phyloP scores from a whole-genome alignment of 2,797 vertebrate genomes.

The Poeciliopsis presidionis region DNA sequence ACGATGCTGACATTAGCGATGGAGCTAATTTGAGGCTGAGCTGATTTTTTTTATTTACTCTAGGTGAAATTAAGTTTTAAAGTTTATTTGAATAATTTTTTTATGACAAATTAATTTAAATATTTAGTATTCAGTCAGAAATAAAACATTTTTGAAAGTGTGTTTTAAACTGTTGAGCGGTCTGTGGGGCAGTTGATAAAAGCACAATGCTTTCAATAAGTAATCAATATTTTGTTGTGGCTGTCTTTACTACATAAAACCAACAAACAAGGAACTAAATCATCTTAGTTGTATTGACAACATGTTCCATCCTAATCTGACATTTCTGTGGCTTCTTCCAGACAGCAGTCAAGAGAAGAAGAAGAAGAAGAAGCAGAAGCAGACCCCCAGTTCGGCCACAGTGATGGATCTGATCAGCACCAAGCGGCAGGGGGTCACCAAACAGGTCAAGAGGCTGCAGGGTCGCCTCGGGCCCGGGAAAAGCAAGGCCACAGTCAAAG shows the following conservation, averaged over 20 bases:
- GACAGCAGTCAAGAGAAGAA: constrained; percentile 50
- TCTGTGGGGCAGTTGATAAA: not conserved
- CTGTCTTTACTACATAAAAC: not conserved
- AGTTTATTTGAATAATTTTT: not conserved
- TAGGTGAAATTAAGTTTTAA: not conserved
- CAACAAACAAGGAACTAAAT: not conserved
- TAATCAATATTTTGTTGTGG: not conserved
- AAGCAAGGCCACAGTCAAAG: constrained; percentile 78
- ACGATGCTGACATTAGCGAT: constrained; percentile 4
- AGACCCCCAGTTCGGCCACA: constrained; percentile 46
- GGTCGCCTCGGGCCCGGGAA: constrained; percentile 60
- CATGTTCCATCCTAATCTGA: fast-evolving
- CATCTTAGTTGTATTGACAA: not conserved
- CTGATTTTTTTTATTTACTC: not conserved
- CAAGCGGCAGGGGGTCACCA: constrained; percentile 74
- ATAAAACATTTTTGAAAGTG: not conserved
- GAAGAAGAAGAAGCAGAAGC: constrained; percentile 31
- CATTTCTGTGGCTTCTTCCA: constrained; percentile 18
- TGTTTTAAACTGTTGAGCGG: not conserved
- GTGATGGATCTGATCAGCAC: constrained; percentile 71
- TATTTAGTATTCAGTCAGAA: not conserved
- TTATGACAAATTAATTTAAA: not conserved
- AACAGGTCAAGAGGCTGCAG: constrained; percentile 70
- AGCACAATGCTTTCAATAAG: not conserved
- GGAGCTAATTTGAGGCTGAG: not conserved